Evolutionary conservation across 2,888 invertebrate species (phyloP), one percentile per base, ranked within the genome.

Genomic region (Dione vanillae): DNA sequence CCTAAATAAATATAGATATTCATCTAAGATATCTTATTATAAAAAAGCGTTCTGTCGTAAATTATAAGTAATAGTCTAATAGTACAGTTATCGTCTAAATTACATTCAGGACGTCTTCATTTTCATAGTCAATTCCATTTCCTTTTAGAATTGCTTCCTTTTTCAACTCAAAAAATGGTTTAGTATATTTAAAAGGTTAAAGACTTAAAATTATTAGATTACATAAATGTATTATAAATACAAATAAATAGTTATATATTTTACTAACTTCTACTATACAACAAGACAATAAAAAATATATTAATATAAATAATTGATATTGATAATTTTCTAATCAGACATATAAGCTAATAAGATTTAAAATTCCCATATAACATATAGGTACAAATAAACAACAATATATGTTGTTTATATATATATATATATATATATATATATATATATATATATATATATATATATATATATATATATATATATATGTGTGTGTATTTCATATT

Each of bases 21-120:
- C 87, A 86, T 88, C 89, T 86, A 81, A 85, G 83, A 81, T 78
- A 83, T 87, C 85, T 89, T 87, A 89, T 90, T 91, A 88, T 87
- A 83, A 77, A 79, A 85, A 84, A 90, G 90, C 90, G 90, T 86
- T 88, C 86, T 81, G 85, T 87, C 86, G 86, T 86, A 86, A 88
- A 81, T 88, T 86, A 88, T 83, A 81, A 82, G 82, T 87, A 85
- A 89, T 84, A 79, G 82, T 78, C 75, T 80, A 82, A 84, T 83
- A 83, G 83, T 86, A 80, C 83, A 83, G 83, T 85, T 79, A 82
- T 82, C 78, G 83, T 84, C 82, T 79, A 82, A 80, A 83, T 85
- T 84, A 80, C 79, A 80, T 80, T 77, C 74, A 79, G 79, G 81
- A 79, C 78, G 80, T 79, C 82, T 86, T 82, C 84, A 85, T 85